Conservation (phyloP, 1,140 invertebrate genomes). For the Neotoxoptera formosana region DNA sequence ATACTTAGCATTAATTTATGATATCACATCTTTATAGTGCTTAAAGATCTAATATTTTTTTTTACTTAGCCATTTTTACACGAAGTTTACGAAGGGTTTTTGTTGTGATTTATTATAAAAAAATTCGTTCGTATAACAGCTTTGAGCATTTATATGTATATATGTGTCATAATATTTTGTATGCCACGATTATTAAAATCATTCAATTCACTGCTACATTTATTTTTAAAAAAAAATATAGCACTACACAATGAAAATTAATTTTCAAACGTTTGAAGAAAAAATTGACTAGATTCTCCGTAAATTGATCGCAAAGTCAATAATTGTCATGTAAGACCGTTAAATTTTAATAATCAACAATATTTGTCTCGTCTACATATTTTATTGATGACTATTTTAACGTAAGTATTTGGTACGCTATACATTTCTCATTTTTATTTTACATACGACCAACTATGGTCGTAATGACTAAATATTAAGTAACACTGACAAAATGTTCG, state of each 20-base stretch:
- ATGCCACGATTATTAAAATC: not conserved
- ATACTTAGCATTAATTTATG: no score
- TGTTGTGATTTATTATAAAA: no score
- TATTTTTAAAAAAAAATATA: not conserved
- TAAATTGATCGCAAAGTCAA: not conserved
- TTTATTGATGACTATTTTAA: not conserved
- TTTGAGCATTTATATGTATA: not conserved
- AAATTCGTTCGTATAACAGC: no score
- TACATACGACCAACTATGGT: not conserved
- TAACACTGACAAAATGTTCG: not conserved
- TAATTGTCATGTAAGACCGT: not conserved
- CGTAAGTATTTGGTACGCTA: not conserved
- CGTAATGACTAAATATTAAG: not conserved
- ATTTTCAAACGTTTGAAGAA: not conserved
- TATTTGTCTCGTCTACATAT: not conserved
- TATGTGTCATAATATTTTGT: no score
- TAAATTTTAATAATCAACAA: not conserved
- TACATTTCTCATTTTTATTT: not conserved
- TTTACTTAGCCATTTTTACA: no score
- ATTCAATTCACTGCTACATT: not conserved
- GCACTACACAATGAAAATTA: not conserved
- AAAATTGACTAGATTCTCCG: not conserved
- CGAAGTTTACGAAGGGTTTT: no score
- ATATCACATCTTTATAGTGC: no score
- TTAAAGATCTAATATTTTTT: no score